Base-by-base conservation (phyloP, 2,888 invertebrate species). In the Serrognathus titanus region DNA sequence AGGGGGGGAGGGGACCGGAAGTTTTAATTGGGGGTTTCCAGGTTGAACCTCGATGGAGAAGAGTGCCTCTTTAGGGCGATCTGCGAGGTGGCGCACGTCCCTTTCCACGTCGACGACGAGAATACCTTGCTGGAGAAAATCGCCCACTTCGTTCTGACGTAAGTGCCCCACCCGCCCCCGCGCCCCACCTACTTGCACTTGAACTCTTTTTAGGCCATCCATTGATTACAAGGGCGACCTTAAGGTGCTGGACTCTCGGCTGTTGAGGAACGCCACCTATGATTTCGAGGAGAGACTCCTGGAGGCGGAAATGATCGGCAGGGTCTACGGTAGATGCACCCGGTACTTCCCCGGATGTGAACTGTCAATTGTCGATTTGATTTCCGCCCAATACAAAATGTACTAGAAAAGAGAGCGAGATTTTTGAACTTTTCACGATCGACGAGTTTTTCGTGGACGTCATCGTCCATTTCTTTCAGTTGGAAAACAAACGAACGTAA, bases 71-170 rank as follows among this genome's bases (percentile, higher is more conserved):
- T 71, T 13, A 62, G 71, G 38, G 59, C 71, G 1, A 69, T 75
- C 47, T 75, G 75, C 50, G 75, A 75, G 61, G 66, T 74, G 37
- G 65, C 72, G 1, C 72, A 75, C 55, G 64, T 66, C 41, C 75
- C 75, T 0, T 66, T 75, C 66, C 69, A 74, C 52, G 62, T 71
- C 12, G 66, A 66, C 31, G 66, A 70, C 13, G 63, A 73, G 40
- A 77, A 79, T 64, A 73, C 71, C 46, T 66, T 79, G 13, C 61
- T 81, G 38, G 78, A 80, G 58, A 70, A 71, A 43, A 74, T 79
- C 38, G 74, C 78, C 11, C 73, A 76, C 59, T 74, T 66, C 53
- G 46, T 74, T 8, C 71, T 75, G 51, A 74, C 74, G 75, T 75
- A 67, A 69, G 73, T 68, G 2, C n/a, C n/a, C n/a, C n/a, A 2